Base-by-base conservation (phyloP, 2,797 vertebrate species). In the Sarcophilus harrisii region DNA sequence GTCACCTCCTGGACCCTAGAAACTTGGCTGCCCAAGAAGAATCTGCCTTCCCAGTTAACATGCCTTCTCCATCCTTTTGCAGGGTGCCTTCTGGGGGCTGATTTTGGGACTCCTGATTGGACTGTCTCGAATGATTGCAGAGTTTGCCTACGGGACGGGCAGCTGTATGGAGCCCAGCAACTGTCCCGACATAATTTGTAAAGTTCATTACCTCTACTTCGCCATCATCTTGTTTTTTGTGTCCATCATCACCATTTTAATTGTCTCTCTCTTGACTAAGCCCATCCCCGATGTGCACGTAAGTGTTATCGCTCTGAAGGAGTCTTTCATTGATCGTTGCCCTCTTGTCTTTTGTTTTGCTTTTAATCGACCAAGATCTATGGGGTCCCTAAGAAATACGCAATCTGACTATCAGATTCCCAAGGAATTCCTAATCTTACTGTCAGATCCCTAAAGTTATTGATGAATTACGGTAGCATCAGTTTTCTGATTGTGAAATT, bases 71-170 rank as follows among this genome's bases (percentile, higher is more conserved):
- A 2, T 57, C 52, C 90, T 94, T 94, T 92, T 58, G 28, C 98
- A 99, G 99, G 99, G 99, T 24, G 99, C 99, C 1, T 99, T 99
- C 97, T 99, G 99, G 95, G 99, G 99, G 73, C 97, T 99, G 38
- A 54, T 98, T 0, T 11, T 99, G 13, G 99, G 99, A n/a, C 98
- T 99, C 90, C 1, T 97, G 0, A 96, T 98, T 3, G 99, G 99
- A 13, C 98, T 99, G 1, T 0, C 98, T 24, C 99, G 99, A 81
- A 99, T 99, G 99, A 99, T 99, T 0, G 0, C 99, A 0, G 99
- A 99, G 98, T 99, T 99, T 96, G 98, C 92, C 87, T 99, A 98
- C 0, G 99, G 99, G 60, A 99, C 99, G 0, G 99, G 99, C 73
- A 99, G 97, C 98, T 99, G 99, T 2, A 97, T 97, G 14, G 1